These are phyloP conservation scores for Drosophila koepferae DNA, from an alignment of 2,888 invertebrate species.

Conservation along the genomic window DNA sequence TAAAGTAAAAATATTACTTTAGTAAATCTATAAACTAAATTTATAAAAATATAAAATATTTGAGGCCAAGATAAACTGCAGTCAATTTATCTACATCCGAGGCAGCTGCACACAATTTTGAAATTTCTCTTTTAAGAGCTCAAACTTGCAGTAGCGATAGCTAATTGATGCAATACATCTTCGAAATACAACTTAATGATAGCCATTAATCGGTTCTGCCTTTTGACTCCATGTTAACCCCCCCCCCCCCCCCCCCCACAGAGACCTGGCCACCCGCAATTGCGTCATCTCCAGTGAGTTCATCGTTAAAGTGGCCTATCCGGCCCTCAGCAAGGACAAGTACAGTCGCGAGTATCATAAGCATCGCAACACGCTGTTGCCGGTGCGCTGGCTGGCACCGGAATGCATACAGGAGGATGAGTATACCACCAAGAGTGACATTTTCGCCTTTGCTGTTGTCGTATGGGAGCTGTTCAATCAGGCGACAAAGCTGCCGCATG, in stretches of 20 bases:
- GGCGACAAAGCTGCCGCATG: slow-evolving; percentile 91
- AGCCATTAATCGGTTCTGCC: slow-evolving; percentile 36
- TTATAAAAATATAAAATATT: too few species aligned
- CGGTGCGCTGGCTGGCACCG: slow-evolving; percentile 95
- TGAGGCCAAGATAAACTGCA: neutral
- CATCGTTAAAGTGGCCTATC: slow-evolving; percentile 92
- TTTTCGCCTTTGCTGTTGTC: slow-evolving; percentile 95
- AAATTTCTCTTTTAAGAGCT: neutral
- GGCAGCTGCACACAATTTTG: neutral
- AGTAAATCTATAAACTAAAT: too few species aligned
- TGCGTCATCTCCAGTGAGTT: slow-evolving; percentile 94
- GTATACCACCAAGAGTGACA: slow-evolving; percentile 96
- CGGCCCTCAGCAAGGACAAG: slow-evolving; percentile 92
- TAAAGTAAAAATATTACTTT: too few species aligned
- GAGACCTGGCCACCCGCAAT: slow-evolving; percentile 96
- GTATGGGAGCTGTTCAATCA: slow-evolving; percentile 95
- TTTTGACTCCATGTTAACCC: slow-evolving; percentile 1
- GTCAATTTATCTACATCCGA: neutral
- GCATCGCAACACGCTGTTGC: slow-evolving; percentile 93
- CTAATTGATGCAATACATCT: slow-evolving; percentile 9
- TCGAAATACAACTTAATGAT: slow-evolving; percentile 11
- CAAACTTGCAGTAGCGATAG: neutral
- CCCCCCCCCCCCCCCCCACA: slow-evolving; percentile 68
- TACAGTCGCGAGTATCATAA: slow-evolving; percentile 96
- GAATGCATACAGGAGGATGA: slow-evolving; percentile 96